A percentile compares a stretch with the other conserved stretches of the same genome.
These are phyloP conservation scores for Plusia festucae DNA, from an alignment of 2,888 invertebrate species.

Conservation along the genomic window DNA sequence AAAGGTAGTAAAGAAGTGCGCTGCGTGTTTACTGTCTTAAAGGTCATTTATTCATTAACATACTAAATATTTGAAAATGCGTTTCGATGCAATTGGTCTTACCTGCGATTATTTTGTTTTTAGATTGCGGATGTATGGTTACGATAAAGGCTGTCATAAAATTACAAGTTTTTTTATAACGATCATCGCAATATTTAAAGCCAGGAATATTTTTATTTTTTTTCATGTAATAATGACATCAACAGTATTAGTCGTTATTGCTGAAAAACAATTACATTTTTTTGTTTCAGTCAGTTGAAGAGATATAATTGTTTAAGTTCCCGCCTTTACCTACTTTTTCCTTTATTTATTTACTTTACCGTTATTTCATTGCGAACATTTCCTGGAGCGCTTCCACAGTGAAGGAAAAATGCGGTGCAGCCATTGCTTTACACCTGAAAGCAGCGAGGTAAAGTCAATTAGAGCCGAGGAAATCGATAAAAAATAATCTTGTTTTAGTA, in stretches of 20 bases:
- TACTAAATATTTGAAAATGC: too few species aligned
- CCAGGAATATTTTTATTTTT: too few species aligned
- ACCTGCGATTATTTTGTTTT: too few species aligned
- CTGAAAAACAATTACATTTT: too few species aligned
- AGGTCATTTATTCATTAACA: too few species aligned
- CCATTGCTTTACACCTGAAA: constrained; percentile 4
- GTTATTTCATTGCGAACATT: constrained; percentile 2
- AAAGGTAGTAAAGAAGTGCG: background rate
- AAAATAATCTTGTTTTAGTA: constrained; percentile 3
- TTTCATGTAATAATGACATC: too few species aligned
- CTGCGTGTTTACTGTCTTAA: background rate
- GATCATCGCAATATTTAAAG: too few species aligned
- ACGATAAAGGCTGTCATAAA: too few species aligned
- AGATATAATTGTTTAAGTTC: background rate
- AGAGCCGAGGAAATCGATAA: constrained; percentile 4
- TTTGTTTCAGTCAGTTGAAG: background rate
- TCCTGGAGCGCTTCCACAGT: background rate
- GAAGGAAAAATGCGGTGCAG: background rate
- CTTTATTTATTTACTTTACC: constrained; percentile 4
- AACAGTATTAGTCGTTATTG: too few species aligned
- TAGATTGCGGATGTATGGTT: too few species aligned
- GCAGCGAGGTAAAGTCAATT: constrained; percentile 2
- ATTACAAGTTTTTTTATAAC: too few species aligned
- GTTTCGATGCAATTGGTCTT: too few species aligned
- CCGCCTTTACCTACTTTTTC: background rate